Conservation (phyloP, 2,888 invertebrate species). For the Agapetus fuscipes region DNA sequence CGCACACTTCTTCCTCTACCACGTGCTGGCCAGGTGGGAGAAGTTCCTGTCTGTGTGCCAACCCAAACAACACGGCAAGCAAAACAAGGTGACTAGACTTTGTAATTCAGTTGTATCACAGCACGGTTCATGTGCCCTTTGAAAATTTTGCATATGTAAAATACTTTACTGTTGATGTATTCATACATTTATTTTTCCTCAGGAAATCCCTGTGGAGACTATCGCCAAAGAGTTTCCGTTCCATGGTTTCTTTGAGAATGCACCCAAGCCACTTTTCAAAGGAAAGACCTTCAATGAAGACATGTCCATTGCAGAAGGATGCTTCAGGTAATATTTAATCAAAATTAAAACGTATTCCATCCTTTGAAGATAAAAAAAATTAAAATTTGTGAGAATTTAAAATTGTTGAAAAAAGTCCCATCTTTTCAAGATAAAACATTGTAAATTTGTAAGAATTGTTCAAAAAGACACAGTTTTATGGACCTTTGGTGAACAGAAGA, state of each 20-base stretch:
- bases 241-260: slow-evolving; percentile 84
- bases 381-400: no score
- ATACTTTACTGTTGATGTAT: slow-evolving; percentile 2
- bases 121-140: no score
- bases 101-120: no score
- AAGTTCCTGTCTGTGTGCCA: slow-evolving; percentile 50
- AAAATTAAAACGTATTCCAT: slow-evolving; percentile 1
- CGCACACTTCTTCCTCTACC: slow-evolving; percentile 94
- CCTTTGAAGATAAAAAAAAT: no score
- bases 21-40: slow-evolving; percentile 87
- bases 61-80: slow-evolving; percentile 7
- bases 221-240: slow-evolving; percentile 87
- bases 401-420: no score
- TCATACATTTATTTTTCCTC: no score
- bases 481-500: no score
- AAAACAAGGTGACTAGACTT: no score
- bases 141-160: no score
- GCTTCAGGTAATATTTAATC: slow-evolving; percentile 54
- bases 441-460: no score
- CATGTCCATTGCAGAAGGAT: slow-evolving; percentile 82
- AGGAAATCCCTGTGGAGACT: slow-evolving; percentile 33
- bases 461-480: no score
- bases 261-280: slow-evolving; percentile 87
- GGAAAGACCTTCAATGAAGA: slow-evolving; percentile 69
- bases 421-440: no score